phyloP scores from a whole-genome alignment of 2,797 vertebrate species.

The Lagocephalus sceleratus region DNA sequence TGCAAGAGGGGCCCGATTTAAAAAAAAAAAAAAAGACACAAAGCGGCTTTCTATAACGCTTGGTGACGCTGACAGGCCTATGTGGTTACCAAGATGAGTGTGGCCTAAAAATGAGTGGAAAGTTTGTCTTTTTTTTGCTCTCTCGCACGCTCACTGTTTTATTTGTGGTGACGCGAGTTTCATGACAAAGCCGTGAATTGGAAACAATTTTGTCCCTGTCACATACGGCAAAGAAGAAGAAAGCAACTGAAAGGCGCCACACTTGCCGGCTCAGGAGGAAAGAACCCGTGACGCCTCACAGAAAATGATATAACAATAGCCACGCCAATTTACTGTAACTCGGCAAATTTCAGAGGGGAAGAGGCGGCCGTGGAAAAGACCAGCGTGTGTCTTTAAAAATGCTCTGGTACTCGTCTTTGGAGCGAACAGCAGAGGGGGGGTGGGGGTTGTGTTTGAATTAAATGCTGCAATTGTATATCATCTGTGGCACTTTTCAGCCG shows the following conservation, averaged over 20 bases:
- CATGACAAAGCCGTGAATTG: constrained; percentile 33
- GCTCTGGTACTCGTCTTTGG: constrained; percentile 65
- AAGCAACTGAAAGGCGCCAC: constrained; percentile 44
- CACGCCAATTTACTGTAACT: constrained; percentile 62
- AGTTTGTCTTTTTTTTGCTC: constrained; percentile 47
- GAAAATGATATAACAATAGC: constrained; percentile 52
- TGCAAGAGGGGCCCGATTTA: constrained; percentile 29
- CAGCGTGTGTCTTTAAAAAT: constrained; percentile 67
- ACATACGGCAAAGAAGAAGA: constrained; percentile 40
- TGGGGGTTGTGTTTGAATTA: constrained; percentile 80
- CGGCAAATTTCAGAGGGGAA: constrained; percentile 32
- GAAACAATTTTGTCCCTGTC: constrained; percentile 44
- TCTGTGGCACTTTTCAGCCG: constrained; percentile 75
- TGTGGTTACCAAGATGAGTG: constrained; percentile 57
- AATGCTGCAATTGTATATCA: constrained; percentile 81
- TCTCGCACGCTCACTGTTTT: constrained; percentile 49
- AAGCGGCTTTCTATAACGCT: constrained; percentile 25
- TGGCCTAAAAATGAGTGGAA: constrained; percentile 63
- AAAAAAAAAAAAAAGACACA: constrained; percentile 9
- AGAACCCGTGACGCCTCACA: constrained; percentile 61
- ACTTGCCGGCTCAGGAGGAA: constrained; percentile 53
- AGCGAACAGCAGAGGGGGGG: constrained; percentile 48
- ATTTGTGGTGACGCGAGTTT: constrained; percentile 47
- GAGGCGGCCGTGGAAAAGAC: constrained; percentile 42
- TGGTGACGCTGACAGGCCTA: constrained; percentile 16